These are phyloP conservation scores for Ganaspis sp. DNA, from an alignment of 1,140 invertebrate species.

Conservation along the genomic window DNA sequence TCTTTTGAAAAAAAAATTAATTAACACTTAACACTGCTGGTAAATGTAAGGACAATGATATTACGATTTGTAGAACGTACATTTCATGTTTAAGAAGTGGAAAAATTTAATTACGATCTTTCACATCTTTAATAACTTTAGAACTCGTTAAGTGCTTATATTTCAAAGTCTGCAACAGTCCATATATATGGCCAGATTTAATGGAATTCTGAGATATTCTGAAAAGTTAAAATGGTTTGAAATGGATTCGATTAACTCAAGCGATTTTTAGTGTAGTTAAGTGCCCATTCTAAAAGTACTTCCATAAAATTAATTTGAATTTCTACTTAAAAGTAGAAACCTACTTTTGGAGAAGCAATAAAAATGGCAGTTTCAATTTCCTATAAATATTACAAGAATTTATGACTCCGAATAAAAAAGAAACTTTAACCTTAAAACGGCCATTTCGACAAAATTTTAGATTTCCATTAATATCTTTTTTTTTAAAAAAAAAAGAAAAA, in stretches of 20 bases:
- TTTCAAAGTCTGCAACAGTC: not conserved
- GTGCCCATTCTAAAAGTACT: conserved; percentile 22
- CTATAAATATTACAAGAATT: not conserved
- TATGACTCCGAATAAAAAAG: not conserved
- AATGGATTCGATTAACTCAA: conserved; percentile 29
- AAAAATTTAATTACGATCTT: not conserved
- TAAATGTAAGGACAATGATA: no score
- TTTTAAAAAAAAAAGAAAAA: no score
- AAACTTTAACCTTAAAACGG: not conserved
- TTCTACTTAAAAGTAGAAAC: not conserved
- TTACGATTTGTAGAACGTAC: no score
- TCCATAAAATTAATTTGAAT: conserved; percentile 22
- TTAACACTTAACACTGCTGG: no score
- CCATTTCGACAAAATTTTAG: not conserved
- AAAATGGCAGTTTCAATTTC: not conserved
- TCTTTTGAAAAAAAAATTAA: no score
- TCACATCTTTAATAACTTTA: not conserved
- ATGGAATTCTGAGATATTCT: conserved; percentile 27
- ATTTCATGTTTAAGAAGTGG: not conserved
- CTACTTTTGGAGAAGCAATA: not conserved
- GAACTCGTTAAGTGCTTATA: conserved; percentile 7
- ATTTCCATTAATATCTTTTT: no score
- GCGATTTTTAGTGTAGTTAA: conserved; percentile 22
- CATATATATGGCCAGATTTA: conserved; percentile 2
- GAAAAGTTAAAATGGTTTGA: conserved; percentile 21